phyloP scores from a whole-genome alignment of 2,888 invertebrate species.

The Andrena minutula region DNA sequence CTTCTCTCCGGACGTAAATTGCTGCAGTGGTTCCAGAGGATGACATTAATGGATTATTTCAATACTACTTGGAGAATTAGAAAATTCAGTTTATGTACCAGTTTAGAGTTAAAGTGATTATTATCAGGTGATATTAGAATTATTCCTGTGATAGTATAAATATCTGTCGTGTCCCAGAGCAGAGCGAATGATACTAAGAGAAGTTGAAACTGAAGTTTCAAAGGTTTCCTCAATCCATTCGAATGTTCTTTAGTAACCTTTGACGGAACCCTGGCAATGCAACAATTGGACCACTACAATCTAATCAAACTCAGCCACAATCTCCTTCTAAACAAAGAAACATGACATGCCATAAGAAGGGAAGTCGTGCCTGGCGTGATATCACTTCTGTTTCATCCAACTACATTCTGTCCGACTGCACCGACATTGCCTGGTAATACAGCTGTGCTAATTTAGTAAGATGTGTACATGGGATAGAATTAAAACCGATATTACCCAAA shows the following conservation, averaged over 20 bases:
- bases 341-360: background rate
- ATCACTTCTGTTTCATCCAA: background rate
- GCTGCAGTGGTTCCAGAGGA: background rate
- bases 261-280: background rate
- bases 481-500: background rate
- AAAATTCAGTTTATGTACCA: background rate
- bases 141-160: no score
- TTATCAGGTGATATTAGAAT: background rate
- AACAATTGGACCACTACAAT: background rate
- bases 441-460: conserved; percentile 4
- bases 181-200: background rate
- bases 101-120: background rate
- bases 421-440: background rate
- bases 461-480: background rate
- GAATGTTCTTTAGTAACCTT: background rate
- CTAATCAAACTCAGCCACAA: background rate
- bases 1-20: background rate
- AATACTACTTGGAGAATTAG: background rate
- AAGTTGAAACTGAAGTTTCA: background rate
- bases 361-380: background rate
- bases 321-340: background rate
- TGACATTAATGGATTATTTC: no score
- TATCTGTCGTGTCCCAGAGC: background rate
- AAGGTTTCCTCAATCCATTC: background rate
- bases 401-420: background rate